Evolutionary conservation across 2,888 invertebrate genomes (phyloP).

Genomic region (Zygogramma bicolorata): DNA sequence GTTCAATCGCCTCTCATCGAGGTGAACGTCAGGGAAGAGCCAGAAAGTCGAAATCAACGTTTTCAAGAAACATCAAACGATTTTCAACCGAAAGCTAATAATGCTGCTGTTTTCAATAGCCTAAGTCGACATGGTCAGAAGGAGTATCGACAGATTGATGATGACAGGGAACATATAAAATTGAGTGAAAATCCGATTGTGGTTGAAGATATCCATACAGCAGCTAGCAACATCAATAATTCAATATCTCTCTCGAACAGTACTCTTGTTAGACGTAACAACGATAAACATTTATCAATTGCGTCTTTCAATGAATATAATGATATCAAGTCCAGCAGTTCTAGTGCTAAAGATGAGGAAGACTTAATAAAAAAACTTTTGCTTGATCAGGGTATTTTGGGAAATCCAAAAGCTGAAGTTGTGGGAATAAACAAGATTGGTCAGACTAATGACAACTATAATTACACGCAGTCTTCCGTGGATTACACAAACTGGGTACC

Average conservation of each 20-base stretch:
- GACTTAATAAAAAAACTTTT: conserved; percentile 65
- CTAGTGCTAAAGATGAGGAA: conserved; percentile 41
- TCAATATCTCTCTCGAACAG: conserved; percentile 47
- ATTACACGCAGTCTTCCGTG: conserved; percentile 52
- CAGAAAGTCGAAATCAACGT: conserved; percentile 14
- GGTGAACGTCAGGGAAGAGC: conserved; percentile 64
- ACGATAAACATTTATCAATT: conserved; percentile 47
- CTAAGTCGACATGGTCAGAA: neutral
- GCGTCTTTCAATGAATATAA: conserved; percentile 14
- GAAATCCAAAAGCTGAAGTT: conserved; percentile 35
- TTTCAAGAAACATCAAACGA: neutral
- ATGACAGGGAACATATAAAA: conserved; percentile 36
- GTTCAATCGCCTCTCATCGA: conserved; percentile 79
- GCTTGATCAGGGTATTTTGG: conserved; percentile 41
- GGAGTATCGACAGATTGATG: neutral
- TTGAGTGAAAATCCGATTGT: conserved; percentile 64
- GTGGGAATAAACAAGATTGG: conserved; percentile 38
- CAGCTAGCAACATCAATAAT: conserved; percentile 60
- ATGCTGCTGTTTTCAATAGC: conserved; percentile 5
- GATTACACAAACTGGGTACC: conserved; percentile 57
- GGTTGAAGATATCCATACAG: conserved; percentile 70
- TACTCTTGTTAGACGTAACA: conserved; percentile 50
- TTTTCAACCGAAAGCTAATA: neutral
- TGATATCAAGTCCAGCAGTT: conserved; percentile 6
- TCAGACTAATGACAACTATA: conserved; percentile 30